These are phyloP conservation scores for Papilio glaucus DNA, from an alignment of 1,140 invertebrate species.

Conservation along the genomic window DNA sequence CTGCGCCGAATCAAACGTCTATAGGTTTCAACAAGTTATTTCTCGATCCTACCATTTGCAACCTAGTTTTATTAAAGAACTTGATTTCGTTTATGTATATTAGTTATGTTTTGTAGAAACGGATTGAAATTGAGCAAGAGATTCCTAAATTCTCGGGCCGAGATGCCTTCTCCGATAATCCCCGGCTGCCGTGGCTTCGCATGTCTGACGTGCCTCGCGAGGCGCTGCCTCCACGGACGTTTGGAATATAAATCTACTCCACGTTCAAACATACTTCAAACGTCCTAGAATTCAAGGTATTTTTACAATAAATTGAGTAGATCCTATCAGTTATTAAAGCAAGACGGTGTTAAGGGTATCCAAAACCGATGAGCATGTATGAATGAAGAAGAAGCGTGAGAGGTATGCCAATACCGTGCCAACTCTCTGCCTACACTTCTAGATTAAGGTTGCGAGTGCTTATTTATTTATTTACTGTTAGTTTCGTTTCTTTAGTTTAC, in stretches of 20 bases:
- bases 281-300: background rate
- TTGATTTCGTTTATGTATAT: background rate
- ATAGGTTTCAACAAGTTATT: too few relatives aligned
- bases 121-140: background rate
- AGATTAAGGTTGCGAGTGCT: background rate
- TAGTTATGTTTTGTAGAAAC: background rate
- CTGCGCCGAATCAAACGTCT: too few relatives aligned
- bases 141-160: background rate
- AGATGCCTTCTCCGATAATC: background rate
- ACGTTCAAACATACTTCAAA: background rate
- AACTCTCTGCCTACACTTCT: background rate
- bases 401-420: background rate
- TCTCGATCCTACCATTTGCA: too few relatives aligned
- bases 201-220: background rate
- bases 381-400: background rate
- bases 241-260: background rate
- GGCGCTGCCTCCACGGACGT: background rate
- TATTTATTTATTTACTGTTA: background rate
- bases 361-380: background rate
- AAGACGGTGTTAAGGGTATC: background rate
- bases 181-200: background rate
- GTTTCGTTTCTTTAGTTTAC: too few relatives aligned
- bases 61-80: too few relatives aligned
- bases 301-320: background rate
- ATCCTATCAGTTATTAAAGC: background rate